These are phyloP conservation scores for Mustelus asterias DNA, from an alignment of 2,113 vertebrate genomes.

Conservation along the genomic window DNA sequence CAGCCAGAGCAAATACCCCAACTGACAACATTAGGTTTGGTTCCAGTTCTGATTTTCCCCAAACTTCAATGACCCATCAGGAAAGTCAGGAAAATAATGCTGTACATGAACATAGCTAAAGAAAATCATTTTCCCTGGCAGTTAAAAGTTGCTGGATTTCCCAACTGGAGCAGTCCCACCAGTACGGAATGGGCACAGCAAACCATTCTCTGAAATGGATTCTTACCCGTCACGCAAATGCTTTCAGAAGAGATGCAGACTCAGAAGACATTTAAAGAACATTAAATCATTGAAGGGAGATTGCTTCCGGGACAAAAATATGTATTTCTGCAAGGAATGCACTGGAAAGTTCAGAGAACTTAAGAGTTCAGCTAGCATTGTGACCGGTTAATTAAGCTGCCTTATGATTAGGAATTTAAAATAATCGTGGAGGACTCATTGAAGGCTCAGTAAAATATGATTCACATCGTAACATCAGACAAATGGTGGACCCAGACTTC, in stretches of 20 bases:
- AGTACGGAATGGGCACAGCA: neutral
- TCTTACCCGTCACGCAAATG: neutral
- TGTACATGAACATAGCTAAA: neutral
- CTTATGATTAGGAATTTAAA: neutral
- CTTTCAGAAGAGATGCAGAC: neutral
- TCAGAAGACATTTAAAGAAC: neutral
- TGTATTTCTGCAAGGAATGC: too few species aligned
- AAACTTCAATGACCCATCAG: neutral
- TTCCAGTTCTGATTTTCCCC: neutral
- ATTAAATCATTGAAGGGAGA: neutral
- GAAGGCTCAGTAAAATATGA: neutral
- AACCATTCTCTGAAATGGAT: neutral
- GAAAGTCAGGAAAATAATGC: neutral
- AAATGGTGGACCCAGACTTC: neutral
- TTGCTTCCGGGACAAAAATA: neutral
- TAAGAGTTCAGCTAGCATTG: too few species aligned
- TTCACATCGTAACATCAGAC: neutral
- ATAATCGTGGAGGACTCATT: neutral
- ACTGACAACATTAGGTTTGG: neutral
- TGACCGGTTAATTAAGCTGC: neutral
- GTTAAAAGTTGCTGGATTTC: neutral
- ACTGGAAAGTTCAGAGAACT: too few species aligned
- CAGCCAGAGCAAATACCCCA: neutral
- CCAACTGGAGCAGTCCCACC: neutral
- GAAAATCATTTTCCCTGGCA: neutral